Evolutionary conservation across 2,797 vertebrate species (phyloP), one percentile per base, ranked within the genome.

Genomic region (Lepilemur septentrionalis): DNA sequence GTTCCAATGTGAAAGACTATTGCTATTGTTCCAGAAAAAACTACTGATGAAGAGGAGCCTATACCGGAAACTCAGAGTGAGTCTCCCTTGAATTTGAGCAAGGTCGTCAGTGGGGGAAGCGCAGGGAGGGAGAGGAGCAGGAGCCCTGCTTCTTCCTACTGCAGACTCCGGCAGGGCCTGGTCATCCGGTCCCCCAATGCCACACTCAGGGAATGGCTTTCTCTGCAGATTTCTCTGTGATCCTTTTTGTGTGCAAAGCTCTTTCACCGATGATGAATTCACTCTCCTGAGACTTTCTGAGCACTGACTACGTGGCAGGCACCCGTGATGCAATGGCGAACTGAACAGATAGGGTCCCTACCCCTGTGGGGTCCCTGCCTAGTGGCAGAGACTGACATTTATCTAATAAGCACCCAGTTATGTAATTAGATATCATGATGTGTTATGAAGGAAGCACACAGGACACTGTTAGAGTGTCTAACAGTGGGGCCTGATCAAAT

Each of bases 91-190:
- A 46, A 90, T 83, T 15, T 57, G 2, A 50, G 41, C 41, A 25
- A 28, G 50, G 41, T 86, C 50, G 4, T 76, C 20, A 20, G 78
- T 3, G 46, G 30, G 14, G 12, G 38, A 32, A 59, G 43, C 15
- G 5, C 2, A 15, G n/a, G 6, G 59, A 22, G 18, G 61, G 52
- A 35, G 61, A 63, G 35, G 52, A 70, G 7, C 13, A 67, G 17
- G 12, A 30, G 0, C 43, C 5, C 2, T 12, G 0, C 5, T 38
- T 70, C 52, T 52, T 55, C 22, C 18, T 1, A 12, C 1, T 10
- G 22, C 1, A 14, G 25, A 50, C 32, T 25, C 20, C 46, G 61
- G 28, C 15, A 20, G 67, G 67, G 50, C 70, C 4, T 0, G 8
- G 79, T n/a, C 93, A 67, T 55, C 82, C 41, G 78, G 86, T 67